These are phyloP conservation scores for Panagrolaimus sp. DNA, from an alignment of 1,140 invertebrate species.

Conservation along the genomic window DNA sequence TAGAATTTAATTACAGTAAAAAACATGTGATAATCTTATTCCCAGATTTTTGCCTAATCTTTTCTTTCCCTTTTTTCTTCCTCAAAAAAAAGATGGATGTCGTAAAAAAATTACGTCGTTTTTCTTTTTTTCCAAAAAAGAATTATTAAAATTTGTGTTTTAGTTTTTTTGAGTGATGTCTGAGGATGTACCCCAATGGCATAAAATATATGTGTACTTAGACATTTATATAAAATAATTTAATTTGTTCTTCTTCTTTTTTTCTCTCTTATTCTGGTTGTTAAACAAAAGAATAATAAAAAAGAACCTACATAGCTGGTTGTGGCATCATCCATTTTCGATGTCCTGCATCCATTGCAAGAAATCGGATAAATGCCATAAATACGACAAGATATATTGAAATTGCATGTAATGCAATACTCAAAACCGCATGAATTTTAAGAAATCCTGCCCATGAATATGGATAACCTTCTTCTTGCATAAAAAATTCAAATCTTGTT, in stretches of 20 bases:
- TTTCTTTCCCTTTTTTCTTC: no score
- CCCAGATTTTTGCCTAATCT: no score
- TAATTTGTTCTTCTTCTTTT: no score
- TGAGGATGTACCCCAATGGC: not conserved
- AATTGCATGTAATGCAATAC: conserved; percentile 48
- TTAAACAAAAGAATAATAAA: not conserved
- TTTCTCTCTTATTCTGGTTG: not conserved
- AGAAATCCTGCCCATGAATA: conserved; percentile 30
- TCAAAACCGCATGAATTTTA: conserved; percentile 41
- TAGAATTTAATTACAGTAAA: no score
- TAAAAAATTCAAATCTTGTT: conserved; percentile 45
- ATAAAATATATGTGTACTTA: no score
- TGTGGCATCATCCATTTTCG: conserved; percentile 43
- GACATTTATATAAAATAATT: no score
- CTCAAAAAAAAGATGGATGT: no score
- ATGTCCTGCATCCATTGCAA: conserved; percentile 35
- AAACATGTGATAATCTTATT: no score
- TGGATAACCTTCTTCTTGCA: conserved; percentile 19
- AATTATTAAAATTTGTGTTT: not conserved
- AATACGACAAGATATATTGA: conserved; percentile 49
- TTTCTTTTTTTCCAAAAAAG: no score
- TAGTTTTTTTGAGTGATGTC: not conserved
- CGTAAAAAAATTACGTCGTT: no score
- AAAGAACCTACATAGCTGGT: conserved; percentile 25
- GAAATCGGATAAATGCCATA: conserved; percentile 46